Conservation (phyloP, 2,797 vertebrate species). For the Tadarida brasiliensis region DNA sequence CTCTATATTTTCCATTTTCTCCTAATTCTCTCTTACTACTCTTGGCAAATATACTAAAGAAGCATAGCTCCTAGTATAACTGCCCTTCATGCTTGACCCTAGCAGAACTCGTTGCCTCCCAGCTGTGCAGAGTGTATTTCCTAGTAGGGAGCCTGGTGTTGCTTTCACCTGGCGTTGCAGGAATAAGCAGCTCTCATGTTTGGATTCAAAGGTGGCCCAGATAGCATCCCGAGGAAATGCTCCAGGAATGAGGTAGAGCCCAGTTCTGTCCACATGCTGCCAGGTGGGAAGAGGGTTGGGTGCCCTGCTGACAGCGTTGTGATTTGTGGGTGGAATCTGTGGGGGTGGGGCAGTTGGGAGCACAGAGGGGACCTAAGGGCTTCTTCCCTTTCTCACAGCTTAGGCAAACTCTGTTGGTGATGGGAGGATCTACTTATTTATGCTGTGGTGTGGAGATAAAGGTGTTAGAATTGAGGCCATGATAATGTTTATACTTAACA, state of each 20-base stretch:
- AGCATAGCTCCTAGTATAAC: not conserved
- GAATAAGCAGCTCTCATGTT: conserved; percentile 1
- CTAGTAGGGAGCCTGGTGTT: not conserved
- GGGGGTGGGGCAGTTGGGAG: not conserved
- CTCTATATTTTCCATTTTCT: not conserved
- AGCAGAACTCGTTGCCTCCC: not conserved
- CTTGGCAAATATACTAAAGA: not conserved
- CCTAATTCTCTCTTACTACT: not conserved
- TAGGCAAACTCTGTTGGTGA: not conserved
- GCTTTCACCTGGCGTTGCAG: conserved; percentile 6
- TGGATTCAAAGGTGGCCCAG: conserved; percentile 4
- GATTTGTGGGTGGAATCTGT: not conserved
- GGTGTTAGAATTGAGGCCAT: not conserved
- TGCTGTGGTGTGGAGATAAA: not conserved
- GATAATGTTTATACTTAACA: not conserved
- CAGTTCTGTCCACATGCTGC: not conserved
- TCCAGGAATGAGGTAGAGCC: not conserved
- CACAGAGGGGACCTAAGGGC: not conserved
- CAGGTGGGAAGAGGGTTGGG: not conserved
- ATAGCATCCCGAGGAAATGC: not conserved
- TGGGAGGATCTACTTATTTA: not conserved
- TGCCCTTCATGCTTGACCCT: not conserved
- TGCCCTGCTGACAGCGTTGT: not conserved
- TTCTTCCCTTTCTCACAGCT: not conserved
- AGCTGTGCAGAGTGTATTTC: not conserved